phyloP scores from a whole-genome alignment of 2,113 vertebrate genomes.

The Cepphus grylle region DNA sequence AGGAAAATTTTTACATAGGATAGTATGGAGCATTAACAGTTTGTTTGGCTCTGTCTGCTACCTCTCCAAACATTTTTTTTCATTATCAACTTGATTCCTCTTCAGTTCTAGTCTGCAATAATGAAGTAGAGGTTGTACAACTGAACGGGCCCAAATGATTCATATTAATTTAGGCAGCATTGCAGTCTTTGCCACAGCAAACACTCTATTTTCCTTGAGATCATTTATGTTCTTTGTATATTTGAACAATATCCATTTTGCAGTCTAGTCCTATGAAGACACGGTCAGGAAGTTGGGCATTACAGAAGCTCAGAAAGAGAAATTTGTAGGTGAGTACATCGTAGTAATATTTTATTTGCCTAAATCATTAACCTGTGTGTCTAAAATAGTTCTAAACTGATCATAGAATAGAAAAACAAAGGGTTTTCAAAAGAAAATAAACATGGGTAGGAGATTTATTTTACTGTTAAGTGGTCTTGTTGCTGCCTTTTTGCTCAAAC shows the following conservation, averaged over 20 bases:
- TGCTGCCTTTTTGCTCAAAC: background rate
- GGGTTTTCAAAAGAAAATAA: conserved; percentile 54
- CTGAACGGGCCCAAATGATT: conserved; percentile 6
- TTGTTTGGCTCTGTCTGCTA: background rate
- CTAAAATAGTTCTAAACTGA: conserved; percentile 10
- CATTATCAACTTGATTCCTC: conserved; percentile 23
- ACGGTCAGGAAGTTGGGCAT: background rate
- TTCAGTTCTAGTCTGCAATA: conserved; percentile 56
- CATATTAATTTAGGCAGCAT: background rate
- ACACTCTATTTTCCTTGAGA: conserved; percentile 50
- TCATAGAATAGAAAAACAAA: conserved; percentile 39
- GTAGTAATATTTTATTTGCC: background rate
- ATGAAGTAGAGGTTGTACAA: conserved; percentile 37
- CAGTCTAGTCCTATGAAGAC: conserved; percentile 26
- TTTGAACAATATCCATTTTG: conserved; percentile 41
- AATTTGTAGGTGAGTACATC: background rate
- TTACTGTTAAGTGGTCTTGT: conserved; percentile 16
- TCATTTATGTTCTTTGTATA: background rate
- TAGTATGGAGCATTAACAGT: background rate
- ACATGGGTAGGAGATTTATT: conserved; percentile 33
- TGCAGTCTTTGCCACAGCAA: conserved; percentile 18
- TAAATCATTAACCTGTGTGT: background rate
- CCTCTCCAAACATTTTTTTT: background rate
- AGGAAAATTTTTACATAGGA: background rate
- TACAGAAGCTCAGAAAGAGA: conserved; percentile 23